phyloP scores from a whole-genome alignment of 2,113 vertebrate genomes.

The Lophochroa leadbeateri region DNA sequence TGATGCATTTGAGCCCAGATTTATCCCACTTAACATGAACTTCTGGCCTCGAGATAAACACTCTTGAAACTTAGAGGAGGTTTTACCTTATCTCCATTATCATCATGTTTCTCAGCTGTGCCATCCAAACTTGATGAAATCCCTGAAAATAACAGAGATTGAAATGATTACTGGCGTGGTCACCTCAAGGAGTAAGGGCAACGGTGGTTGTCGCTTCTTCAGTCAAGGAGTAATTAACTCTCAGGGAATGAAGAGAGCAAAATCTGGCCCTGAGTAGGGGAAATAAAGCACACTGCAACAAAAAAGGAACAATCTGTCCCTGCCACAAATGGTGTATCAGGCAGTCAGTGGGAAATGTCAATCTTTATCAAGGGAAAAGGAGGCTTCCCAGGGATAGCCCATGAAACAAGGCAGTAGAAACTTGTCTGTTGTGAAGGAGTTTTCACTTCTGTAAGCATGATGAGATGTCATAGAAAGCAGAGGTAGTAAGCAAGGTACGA shows the following conservation, averaged over 20 bases:
- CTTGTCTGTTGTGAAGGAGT: not conserved
- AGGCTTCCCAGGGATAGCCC: not conserved
- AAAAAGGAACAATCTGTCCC: not conserved
- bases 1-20: not conserved
- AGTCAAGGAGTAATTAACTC: not conserved
- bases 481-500: not conserved
- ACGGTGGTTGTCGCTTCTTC: not conserved
- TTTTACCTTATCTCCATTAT: not conserved
- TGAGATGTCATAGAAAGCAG: not conserved
- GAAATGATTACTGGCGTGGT: not conserved
- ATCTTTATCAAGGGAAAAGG: not conserved
- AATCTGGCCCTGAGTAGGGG: not conserved
- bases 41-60: not conserved
- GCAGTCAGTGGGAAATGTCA: not conserved
- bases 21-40: not conserved
- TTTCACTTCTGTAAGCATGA: not conserved
- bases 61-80: not conserved
- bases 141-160: constrained; percentile 10
- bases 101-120: not conserved
- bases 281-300: not conserved
- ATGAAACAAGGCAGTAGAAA: not conserved
- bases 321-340: not conserved
- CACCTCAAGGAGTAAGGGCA: not conserved
- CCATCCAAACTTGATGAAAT: not conserved
- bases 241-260: not conserved